phyloP scores from a whole-genome alignment of 2,888 invertebrate genomes.

The Eupithecia centaureata region DNA sequence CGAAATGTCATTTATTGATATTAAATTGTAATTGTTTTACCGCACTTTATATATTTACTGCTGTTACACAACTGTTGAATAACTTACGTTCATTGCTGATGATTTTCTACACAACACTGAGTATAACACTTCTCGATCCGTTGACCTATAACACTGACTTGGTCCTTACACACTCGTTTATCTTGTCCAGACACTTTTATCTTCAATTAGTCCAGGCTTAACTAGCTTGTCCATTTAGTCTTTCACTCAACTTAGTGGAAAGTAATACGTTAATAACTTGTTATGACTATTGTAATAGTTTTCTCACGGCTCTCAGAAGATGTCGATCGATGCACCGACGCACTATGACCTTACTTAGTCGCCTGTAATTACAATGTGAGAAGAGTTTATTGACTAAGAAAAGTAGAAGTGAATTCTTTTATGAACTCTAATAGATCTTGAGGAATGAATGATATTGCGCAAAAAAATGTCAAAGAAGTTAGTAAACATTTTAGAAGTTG shows the following conservation, averaged over 20 bases:
- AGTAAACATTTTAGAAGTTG: not conserved
- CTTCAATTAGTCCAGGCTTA: conserved; percentile 18
- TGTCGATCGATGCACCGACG: conserved; percentile 58
- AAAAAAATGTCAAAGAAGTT: not conserved
- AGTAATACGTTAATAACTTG: conserved; percentile 45
- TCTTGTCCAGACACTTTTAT: conserved; percentile 28
- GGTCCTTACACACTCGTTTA: conserved; percentile 18
- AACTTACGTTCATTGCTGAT: conserved; percentile 74
- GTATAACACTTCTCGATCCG: conserved; percentile 14
- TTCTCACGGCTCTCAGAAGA: conserved; percentile 55
- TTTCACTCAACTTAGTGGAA: conserved; percentile 43
- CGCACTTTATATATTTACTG: conserved; percentile 12
- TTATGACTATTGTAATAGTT: conserved; percentile 49
- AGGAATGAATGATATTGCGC: not conserved
- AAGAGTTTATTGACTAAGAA: conserved; percentile 25
- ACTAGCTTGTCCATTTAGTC: conserved; percentile 24
- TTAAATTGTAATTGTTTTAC: conserved; percentile 21
- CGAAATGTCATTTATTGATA: conserved; percentile 16
- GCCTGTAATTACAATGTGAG: conserved; percentile 46
- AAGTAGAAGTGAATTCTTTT: conserved; percentile 24
- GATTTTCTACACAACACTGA: conserved; percentile 51
- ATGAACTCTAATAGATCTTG: not conserved
- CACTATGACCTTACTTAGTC: conserved; percentile 55
- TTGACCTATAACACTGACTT: conserved; percentile 18
- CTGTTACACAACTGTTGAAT: conserved; percentile 18